These are phyloP conservation scores for Epistrophe eligans DNA, from an alignment of 2,888 invertebrate species.

Conservation along the genomic window DNA sequence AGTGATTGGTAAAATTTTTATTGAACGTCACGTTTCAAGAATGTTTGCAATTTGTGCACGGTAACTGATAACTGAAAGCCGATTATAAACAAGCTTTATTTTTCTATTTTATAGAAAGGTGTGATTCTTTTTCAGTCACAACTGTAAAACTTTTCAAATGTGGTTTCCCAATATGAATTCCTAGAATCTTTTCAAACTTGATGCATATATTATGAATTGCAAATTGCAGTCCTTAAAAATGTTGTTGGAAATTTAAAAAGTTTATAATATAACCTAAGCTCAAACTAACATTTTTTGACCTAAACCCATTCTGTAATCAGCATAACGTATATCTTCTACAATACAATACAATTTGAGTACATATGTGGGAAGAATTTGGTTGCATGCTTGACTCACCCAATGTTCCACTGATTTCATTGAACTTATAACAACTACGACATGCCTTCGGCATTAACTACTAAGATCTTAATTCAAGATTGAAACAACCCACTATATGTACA, in stretches of 20 bases:
- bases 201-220: too few relatives aligned
- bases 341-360: neutral
- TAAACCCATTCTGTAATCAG: slow-evolving; percentile 61
- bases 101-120: neutral
- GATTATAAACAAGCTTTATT: neutral
- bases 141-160: neutral
- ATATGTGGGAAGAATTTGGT: slow-evolving; percentile 44
- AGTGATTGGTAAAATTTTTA: neutral
- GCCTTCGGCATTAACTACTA: slow-evolving; percentile 54
- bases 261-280: neutral
- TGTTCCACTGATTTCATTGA: slow-evolving; percentile 63
- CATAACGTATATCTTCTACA: neutral
- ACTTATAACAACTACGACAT: slow-evolving; percentile 45
- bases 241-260: neutral
- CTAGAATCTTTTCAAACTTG: neutral
- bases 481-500: slow-evolving; percentile 56
- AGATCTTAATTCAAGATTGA: slow-evolving; percentile 67
- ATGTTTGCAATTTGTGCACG: neutral
- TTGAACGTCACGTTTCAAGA: neutral
- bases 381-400: slow-evolving; percentile 47
- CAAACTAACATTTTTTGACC: slow-evolving; percentile 18
- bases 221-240: too few relatives aligned
- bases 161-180: neutral
- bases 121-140: neutral
- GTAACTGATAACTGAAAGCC: neutral